These are phyloP conservation scores for Drosophila mettleri DNA, from an alignment of 2,888 invertebrate genomes.

Conservation along the genomic window DNA sequence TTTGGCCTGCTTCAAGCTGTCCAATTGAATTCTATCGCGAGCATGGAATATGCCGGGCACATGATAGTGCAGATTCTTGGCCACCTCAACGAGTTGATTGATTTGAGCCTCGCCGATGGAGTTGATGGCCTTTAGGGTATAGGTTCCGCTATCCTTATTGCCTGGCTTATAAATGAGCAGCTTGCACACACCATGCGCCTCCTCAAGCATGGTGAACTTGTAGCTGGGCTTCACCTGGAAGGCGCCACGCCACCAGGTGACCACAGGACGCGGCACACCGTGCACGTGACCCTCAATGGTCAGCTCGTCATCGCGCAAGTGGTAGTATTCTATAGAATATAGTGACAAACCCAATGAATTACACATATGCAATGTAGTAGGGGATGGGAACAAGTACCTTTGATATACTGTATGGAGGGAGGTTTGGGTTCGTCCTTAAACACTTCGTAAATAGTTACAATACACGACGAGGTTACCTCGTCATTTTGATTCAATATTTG, in stretches of 20 bases:
- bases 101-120: slow-evolving; percentile 87
- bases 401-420: slow-evolving; percentile 90
- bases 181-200: slow-evolving; percentile 86
- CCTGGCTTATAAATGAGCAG: slow-evolving; percentile 87
- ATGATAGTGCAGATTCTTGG: slow-evolving; percentile 86
- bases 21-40: slow-evolving; percentile 79
- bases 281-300: slow-evolving; percentile 86
- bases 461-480: slow-evolving; percentile 89
- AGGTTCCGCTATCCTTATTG: slow-evolving; percentile 88
- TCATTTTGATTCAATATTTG: slow-evolving; percentile 91
- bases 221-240: slow-evolving; percentile 82
- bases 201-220: slow-evolving; percentile 84
- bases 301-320: slow-evolving; percentile 87
- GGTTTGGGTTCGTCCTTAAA: slow-evolving; percentile 89
- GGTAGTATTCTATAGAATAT: slow-evolving; percentile 83
- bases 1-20: slow-evolving; percentile 81
- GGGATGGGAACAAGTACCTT: slow-evolving; percentile 85
- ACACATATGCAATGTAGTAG: neutral
- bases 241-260: slow-evolving; percentile 83
- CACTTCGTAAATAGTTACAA: slow-evolving; percentile 90
- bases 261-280: slow-evolving; percentile 83
- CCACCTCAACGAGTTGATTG: slow-evolving; percentile 85
- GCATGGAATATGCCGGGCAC: slow-evolving; percentile 84
- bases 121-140: slow-evolving; percentile 90
- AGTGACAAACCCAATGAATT: slow-evolving; percentile 27